phyloP scores from a whole-genome alignment of 2,888 invertebrate species.

The Eupsilia transversa region DNA sequence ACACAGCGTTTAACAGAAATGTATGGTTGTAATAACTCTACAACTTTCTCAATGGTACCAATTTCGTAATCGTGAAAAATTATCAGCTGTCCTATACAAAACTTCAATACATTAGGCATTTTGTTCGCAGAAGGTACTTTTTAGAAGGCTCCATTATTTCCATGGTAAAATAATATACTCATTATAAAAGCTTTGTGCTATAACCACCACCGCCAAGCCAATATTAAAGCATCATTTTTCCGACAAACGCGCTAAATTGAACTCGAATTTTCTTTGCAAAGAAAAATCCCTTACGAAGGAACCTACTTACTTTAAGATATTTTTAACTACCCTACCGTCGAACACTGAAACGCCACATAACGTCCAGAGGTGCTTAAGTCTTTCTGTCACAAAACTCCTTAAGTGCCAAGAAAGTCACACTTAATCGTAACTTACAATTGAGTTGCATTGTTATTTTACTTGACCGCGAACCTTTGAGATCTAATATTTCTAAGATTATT shows the following conservation, averaged over 20 bases:
- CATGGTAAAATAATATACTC: neutral
- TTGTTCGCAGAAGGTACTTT: neutral
- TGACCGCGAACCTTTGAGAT: neutral
- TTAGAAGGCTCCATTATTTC: neutral
- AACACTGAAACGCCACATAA: neutral
- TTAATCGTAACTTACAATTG: neutral
- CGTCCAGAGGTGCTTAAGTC: slow-evolving; percentile 7
- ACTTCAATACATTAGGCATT: neutral
- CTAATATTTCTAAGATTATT: neutral
- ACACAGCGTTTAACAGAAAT: neutral
- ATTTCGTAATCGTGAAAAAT: neutral
- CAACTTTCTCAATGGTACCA: neutral
- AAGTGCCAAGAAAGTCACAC: neutral
- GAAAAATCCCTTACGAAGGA: neutral
- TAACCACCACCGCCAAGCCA: neutral
- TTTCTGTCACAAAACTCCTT: neutral
- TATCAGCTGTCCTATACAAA: neutral
- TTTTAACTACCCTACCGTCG: slow-evolving; percentile 6
- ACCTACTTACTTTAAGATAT: slow-evolving; percentile 2
- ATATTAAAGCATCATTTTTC: slow-evolving; percentile 24
- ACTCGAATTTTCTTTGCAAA: slow-evolving; percentile 7
- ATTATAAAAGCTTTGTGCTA: slow-evolving; percentile 20
- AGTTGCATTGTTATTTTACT: neutral
- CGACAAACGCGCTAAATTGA: slow-evolving; percentile 14
- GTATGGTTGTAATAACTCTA: neutral